Evolutionary conservation across 2,888 invertebrate genomes (phyloP).

Genomic region (Conops quadrifasciatus): DNA sequence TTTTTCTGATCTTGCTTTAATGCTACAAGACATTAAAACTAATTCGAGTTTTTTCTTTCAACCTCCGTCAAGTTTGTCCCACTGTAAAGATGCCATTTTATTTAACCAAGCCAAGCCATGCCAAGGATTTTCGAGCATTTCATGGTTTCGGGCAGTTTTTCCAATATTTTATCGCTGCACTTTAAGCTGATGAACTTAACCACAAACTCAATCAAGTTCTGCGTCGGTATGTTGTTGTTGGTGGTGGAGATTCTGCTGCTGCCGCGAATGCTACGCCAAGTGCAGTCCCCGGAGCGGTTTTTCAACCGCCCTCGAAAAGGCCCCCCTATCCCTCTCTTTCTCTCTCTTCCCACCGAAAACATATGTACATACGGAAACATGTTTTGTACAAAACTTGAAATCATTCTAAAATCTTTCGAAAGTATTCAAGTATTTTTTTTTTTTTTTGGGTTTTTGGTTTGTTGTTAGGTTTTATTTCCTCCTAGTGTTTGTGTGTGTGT

Average conservation of each 20-base stretch:
- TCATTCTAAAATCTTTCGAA: constrained; percentile 13
- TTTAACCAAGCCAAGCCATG: neutral
- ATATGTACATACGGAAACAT: neutral
- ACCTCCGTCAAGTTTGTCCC: neutral
- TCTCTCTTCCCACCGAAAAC: neutral
- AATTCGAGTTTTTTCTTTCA: neutral
- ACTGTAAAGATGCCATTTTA: constrained; percentile 7
- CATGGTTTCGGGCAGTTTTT: constrained; percentile 30
- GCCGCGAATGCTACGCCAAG: neutral
- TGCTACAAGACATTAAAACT: neutral
- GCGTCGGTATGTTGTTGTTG: neutral
- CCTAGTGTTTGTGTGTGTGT: neutral
- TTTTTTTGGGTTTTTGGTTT: neutral
- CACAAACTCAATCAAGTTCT: constrained; percentile 17
- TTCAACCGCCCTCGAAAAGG: neutral
- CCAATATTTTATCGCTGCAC: constrained; percentile 30
- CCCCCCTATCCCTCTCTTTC: neutral
- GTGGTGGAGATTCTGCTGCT: neutral
- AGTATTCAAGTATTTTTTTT: neutral
- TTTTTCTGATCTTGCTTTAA: too few relatives aligned
- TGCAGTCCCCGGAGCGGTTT: neutral
- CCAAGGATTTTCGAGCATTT: neutral
- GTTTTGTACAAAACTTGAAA: constrained; percentile 10
- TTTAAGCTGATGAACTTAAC: constrained; percentile 28
- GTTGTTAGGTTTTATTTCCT: neutral